phyloP scores from a whole-genome alignment of 1,140 invertebrate genomes.

The Scaptomyza pallida region DNA sequence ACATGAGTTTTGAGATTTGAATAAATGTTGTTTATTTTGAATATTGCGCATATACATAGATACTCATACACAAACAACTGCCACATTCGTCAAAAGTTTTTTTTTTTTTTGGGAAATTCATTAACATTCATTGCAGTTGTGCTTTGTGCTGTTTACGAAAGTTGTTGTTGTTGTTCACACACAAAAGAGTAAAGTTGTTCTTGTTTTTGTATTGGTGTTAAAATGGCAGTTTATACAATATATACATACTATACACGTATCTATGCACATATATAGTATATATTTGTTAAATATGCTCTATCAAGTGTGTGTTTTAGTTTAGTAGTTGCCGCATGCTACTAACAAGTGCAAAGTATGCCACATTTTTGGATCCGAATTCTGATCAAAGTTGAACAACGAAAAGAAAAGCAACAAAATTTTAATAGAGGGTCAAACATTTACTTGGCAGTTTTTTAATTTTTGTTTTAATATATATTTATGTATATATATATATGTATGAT shows the following conservation, averaged over 20 bases:
- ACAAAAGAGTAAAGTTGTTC: slow-evolving; percentile 48
- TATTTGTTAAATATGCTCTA: slow-evolving; percentile 67
- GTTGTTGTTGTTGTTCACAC: slow-evolving; percentile 34
- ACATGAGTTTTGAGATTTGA: slow-evolving; percentile 24
- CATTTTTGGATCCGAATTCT: slow-evolving; percentile 42
- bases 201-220: slow-evolving; percentile 53
- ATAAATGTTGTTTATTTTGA: not conserved
- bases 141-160: slow-evolving; percentile 35
- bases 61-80: slow-evolving; percentile 7
- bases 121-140: slow-evolving; percentile 23
- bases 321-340: slow-evolving; percentile 65
- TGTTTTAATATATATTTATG: slow-evolving; percentile 14
- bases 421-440: slow-evolving; percentile 76
- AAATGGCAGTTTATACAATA: slow-evolving; percentile 74
- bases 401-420: too few relatives aligned
- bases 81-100: slow-evolving; percentile 14
- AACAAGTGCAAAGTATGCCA: slow-evolving; percentile 56
- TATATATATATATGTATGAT: slow-evolving; percentile 41
- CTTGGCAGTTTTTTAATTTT: slow-evolving; percentile 65
- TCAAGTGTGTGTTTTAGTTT: slow-evolving; percentile 73
- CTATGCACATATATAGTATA: slow-evolving; percentile 50
- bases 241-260: too few relatives aligned
- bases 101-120: slow-evolving; percentile 14
- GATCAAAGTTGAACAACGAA: not conserved
- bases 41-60: not conserved